Base-by-base conservation (phyloP, 2,113 vertebrate species). In the Crotalus helleri region DNA sequence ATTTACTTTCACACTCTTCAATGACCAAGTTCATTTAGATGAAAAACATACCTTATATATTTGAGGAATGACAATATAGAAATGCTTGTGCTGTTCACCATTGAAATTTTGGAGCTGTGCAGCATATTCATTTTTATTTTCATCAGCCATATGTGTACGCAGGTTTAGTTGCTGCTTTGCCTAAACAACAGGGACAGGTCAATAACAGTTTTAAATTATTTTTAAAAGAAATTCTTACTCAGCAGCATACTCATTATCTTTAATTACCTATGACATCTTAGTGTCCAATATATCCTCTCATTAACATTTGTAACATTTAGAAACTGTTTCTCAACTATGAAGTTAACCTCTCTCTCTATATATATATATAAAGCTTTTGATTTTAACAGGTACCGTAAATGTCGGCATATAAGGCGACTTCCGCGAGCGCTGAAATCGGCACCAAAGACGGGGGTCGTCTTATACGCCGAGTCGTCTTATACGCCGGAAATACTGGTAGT, bases 111-210 rank as follows among this genome's bases (percentile, higher is more conserved):
- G 99, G 69, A 99, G 98, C 55, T 99, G 99, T 90, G 99, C 98
- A 5, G 99, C 99, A 88, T 99, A 99, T 93, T 99, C 99, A 19
- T 99, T 99, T 98, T 99, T 99, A 95, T 99, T 99, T 96, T 99
- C 99, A 88, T 99, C 99, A 12, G 98, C 99, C 98, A 98, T 99
- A 91, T 99, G 99, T 0, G 98, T 99, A 86, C 99, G 98, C 87
- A 99, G 96, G 97, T 99, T 99, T 94, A 99, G 97, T 96, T 99
- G 99, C 58, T 98, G 98, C 97, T 99, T 99, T 59, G 99, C 99
- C 99, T 99, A 87, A 91, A 0, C 74, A 59, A 89, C 85, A 97
- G 92, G 0, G 4, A 85, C 17, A 87, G 1, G 69, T 93, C 58
- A 91, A 97, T 92, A 39, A 24, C 5, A 0, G 1, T 85, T 39